These are phyloP conservation scores for Antitype chi DNA, from an alignment of 2,888 invertebrate species.

Conservation along the genomic window DNA sequence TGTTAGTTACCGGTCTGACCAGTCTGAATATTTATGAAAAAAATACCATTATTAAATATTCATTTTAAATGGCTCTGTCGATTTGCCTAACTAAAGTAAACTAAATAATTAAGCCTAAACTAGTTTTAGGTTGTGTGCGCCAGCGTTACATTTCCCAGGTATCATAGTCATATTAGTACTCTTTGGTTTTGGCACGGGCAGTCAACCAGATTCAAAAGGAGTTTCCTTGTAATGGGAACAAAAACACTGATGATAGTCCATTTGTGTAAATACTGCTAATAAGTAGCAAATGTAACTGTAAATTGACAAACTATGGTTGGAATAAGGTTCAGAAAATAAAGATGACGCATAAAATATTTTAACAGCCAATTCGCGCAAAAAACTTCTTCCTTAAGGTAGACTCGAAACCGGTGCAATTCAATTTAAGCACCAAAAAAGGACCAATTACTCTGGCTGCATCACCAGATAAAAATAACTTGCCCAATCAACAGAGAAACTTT, in stretches of 20 bases:
- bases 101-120: too few relatives aligned
- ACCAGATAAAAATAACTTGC: constrained; percentile 7
- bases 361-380: background rate
- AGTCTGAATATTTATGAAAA: constrained; percentile 5
- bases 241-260: background rate
- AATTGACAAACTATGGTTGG: background rate
- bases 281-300: background rate
- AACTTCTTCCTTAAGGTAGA: background rate
- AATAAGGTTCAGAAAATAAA: background rate
- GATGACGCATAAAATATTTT: background rate
- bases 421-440: constrained; percentile 6
- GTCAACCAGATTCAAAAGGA: too few relatives aligned
- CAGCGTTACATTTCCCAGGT: too few relatives aligned
- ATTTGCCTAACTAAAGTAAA: background rate
- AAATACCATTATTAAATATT: background rate
- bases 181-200: too few relatives aligned
- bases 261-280: background rate
- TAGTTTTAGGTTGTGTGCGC: background rate
- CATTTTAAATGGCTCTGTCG: background rate
- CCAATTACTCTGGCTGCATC: background rate
- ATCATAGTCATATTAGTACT: too few relatives aligned
- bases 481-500: constrained; percentile 39
- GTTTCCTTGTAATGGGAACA: background rate
- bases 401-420: background rate
- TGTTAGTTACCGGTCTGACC: background rate